Evolutionary conservation across 2,888 invertebrate species (phyloP), one percentile per base, ranked within the genome.

Genomic region (Erebia ligea): DNA sequence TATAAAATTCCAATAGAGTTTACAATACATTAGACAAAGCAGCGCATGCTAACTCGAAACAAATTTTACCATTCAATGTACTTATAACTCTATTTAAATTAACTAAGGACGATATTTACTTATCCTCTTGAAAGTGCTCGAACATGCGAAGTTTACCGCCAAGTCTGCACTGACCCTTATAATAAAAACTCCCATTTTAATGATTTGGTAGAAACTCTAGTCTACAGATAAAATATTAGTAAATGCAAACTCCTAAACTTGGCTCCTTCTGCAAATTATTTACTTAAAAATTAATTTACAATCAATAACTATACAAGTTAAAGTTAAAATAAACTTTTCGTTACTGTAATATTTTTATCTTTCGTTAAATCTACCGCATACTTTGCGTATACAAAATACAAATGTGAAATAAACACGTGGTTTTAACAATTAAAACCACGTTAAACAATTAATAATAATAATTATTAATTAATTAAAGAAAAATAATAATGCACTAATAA

Each of bases 221-320:
- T 81, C 90, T 92, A 91, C 83, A 79, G 48, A 87, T 90, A 91
- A 90, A 90, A 90, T 87, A 92, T 92, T 92, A 92, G 93, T 92
- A 92, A 93, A 93, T 92, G 93, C 93, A 92, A 34, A 88, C 82
- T 87, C 82, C 89, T 91, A 90, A 87, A 82, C 86, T 82, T 80
- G 78, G 80, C 83, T 81, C 77, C 78, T 75, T 79, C 84, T 82
- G 85, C 76, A 77, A 80, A 81, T 56, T 56, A 52, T 69, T 62
- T 58, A 15, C 52, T 54, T 54, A 65, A 79, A 75, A 81, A 78
- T 79, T 77, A 86, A 86, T 86, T 84, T 88, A 83, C 90, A 91
- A 91, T 86, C 68, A 59, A 70, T 69, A 67, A 50, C 50, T 25
- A 64, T 58, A 72, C 68, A 73, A 59, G 72, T 68, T 70, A 13